Evolutionary conservation across 2,113 vertebrate genomes (phyloP).

Genomic region (Cettia cetti): DNA sequence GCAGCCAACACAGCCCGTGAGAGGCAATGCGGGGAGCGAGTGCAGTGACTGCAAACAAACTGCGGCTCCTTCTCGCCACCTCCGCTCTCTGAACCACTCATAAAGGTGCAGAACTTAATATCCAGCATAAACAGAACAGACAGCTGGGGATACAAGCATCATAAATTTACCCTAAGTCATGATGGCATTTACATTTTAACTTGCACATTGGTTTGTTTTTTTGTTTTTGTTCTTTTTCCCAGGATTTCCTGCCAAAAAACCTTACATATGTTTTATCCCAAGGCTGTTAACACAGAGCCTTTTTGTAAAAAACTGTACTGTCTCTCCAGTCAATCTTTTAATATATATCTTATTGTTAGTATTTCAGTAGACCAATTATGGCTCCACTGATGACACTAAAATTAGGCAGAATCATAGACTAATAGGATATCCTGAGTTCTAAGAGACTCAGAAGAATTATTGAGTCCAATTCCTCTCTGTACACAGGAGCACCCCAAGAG

Average conservation of each 20-base stretch:
- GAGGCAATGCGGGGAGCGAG: no score
- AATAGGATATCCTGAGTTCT: not conserved
- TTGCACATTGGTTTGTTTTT: not conserved
- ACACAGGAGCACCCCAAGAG: not conserved
- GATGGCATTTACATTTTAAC: not conserved
- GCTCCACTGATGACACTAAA: accelerated
- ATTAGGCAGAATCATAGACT: not conserved
- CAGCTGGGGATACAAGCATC: no score
- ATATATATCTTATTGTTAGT: not conserved
- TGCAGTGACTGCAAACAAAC: no score
- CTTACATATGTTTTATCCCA: not conserved
- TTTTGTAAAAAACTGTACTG: not conserved
- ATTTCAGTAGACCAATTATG: not conserved
- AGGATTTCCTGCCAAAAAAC: not conserved
- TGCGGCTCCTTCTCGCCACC: no score
- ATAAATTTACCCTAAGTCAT: no score
- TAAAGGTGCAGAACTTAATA: no score
- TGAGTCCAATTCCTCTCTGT: not conserved
- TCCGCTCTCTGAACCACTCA: no score
- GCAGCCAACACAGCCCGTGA: no score
- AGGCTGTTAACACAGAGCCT: accelerated
- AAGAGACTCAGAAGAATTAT: not conserved
- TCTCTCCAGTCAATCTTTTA: not conserved
- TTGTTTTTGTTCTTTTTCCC: not conserved
- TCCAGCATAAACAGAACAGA: no score